These are phyloP conservation scores for Theristicus caerulescens DNA, from an alignment of 2,113 vertebrate genomes.

Conservation along the genomic window DNA sequence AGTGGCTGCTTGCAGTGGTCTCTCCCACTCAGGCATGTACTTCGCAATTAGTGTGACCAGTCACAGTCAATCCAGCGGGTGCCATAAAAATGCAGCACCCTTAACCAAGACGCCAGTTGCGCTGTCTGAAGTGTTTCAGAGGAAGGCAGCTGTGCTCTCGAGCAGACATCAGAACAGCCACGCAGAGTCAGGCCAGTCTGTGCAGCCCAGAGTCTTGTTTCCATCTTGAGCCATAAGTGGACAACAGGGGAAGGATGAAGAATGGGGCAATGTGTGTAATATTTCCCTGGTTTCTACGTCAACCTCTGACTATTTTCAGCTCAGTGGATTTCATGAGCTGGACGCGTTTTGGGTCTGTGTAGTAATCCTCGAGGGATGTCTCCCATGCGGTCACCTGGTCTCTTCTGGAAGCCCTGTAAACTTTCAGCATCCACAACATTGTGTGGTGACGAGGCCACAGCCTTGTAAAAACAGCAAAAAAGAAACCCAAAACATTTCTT, in stretches of 20 bases:
- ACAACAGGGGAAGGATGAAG: too few species aligned
- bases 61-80: neutral
- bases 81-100: neutral
- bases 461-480: neutral
- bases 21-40: neutral
- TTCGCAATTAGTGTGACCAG: neutral
- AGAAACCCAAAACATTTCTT: neutral
- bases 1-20: neutral
- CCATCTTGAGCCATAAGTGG: neutral
- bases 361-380: neutral
- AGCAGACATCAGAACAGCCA: neutral
- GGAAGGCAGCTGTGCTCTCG: neutral
- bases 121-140: neutral
- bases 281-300: neutral
- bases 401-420: neutral
- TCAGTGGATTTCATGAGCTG: neutral
- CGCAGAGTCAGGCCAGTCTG: neutral
- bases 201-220: neutral
- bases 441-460: neutral
- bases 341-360: rapidly evolving
- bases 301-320: neutral
- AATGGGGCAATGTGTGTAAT: rapidly evolving
- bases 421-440: rapidly evolving
- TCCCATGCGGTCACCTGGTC: neutral
- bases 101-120: rapidly evolving